phyloP scores from a whole-genome alignment of 1,140 invertebrate genomes.

The Euglossa dilemma region DNA sequence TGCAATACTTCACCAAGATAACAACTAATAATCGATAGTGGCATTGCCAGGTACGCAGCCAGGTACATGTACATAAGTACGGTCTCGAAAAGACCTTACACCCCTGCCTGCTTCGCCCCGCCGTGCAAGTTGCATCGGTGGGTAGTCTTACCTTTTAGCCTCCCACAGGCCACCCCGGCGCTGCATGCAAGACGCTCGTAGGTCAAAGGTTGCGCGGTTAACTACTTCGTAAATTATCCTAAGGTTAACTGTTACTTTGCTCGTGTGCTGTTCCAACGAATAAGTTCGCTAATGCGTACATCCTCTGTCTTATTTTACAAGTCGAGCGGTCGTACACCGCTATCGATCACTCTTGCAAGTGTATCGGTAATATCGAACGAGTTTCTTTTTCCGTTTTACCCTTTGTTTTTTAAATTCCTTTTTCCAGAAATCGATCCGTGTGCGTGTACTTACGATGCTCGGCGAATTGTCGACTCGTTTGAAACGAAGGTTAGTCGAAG shows the following conservation, averaged over 20 bases:
- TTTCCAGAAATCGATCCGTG: too few species aligned
- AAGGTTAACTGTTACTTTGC: conserved; percentile 63
- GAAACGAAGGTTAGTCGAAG: too few species aligned
- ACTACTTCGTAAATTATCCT: conserved; percentile 70
- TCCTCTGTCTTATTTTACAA: conserved; percentile 27
- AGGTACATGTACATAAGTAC: conserved; percentile 70
- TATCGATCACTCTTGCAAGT: too few species aligned
- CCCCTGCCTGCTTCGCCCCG: conserved; percentile 10
- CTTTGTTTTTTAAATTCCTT: too few species aligned
- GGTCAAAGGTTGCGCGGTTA: conserved; percentile 73
- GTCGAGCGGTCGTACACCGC: too few species aligned
- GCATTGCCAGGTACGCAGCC: conserved; percentile 74
- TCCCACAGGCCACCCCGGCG: conserved; percentile 58
- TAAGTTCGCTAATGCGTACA: conserved; percentile 48
- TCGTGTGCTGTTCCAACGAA: conserved; percentile 45
- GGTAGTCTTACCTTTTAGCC: conserved; percentile 63
- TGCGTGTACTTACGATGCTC: too few species aligned
- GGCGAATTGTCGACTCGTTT: too few species aligned
- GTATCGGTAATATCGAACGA: too few species aligned
- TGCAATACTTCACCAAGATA: conserved; percentile 80
- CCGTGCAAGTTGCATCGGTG: conserved; percentile 47
- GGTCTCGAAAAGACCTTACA: conserved; percentile 68
- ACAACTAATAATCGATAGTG: conserved; percentile 80
- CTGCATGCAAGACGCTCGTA: conserved; percentile 72
- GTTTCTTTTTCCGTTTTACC: too few species aligned